These are phyloP conservation scores for Aphodius sticticus DNA, from an alignment of 2,888 invertebrate genomes.

Conservation along the genomic window DNA sequence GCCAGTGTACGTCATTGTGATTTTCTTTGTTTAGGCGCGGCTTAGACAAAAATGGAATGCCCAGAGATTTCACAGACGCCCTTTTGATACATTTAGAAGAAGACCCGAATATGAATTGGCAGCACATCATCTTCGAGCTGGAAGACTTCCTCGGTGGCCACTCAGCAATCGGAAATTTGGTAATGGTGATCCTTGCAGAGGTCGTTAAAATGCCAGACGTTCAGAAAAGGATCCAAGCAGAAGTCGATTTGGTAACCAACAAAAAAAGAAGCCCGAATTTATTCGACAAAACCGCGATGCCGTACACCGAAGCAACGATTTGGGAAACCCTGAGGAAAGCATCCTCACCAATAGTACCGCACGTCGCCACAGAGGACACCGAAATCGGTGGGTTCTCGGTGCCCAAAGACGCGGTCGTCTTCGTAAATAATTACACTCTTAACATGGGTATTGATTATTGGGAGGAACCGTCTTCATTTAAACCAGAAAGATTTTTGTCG, in stretches of 20 bases:
- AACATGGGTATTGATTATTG: conserved; percentile 79
- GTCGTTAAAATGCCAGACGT: conserved; percentile 73
- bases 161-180: conserved; percentile 85
- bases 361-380: conserved; percentile 82
- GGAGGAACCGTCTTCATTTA: conserved; percentile 75
- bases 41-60: conserved; percentile 68
- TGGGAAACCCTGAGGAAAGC: conserved; percentile 81
- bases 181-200: conserved; percentile 78
- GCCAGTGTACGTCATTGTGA: too few relatives aligned
- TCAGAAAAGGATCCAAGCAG: conserved; percentile 70
- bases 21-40: conserved; percentile 54
- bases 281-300: conserved; percentile 72
- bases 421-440: conserved; percentile 84
- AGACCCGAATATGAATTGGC: conserved; percentile 73
- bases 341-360: conserved; percentile 90
- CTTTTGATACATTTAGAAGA: conserved; percentile 74
- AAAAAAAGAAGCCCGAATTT: conserved; percentile 67
- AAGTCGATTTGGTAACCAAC: conserved; percentile 71
- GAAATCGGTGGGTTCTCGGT: conserved; percentile 76
- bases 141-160: conserved; percentile 91
- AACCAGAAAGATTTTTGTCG: conserved; percentile 77
- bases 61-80: conserved; percentile 83
- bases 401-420: conserved; percentile 80
- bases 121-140: conserved; percentile 81
- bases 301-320: conserved; percentile 83